These are phyloP conservation scores for Mus minutoides DNA, from an alignment of 2,797 vertebrate species.

Conservation along the genomic window DNA sequence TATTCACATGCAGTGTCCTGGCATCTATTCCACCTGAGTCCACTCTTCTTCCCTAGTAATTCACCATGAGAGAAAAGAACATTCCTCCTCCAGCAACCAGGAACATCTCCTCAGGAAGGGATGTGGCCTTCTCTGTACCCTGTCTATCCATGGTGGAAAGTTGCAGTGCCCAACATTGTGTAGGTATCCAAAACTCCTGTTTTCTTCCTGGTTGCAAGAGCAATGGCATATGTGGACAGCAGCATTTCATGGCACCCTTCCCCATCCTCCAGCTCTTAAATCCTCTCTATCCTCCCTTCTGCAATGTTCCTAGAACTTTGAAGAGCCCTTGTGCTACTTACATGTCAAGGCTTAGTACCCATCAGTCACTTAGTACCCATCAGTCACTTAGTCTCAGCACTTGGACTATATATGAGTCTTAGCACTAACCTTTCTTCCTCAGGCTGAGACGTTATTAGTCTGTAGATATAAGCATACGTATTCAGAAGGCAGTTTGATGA, in stretches of 20 bases:
- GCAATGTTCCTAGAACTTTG: background rate
- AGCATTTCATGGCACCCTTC: background rate
- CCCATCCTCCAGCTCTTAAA: background rate
- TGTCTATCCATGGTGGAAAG: background rate
- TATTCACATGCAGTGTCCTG: background rate
- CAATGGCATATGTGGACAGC: background rate
- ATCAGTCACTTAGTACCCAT: background rate
- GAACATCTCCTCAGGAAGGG: background rate
- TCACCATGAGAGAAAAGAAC: background rate
- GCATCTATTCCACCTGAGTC: background rate
- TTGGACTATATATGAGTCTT: background rate
- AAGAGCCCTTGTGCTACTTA: no score
- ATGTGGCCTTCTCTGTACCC: no score
- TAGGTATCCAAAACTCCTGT: background rate
- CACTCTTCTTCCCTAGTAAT: background rate
- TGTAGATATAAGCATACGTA: background rate
- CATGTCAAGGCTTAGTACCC: background rate
- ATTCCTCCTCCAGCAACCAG: no score
- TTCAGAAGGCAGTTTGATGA: background rate
- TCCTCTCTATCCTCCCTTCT: background rate
- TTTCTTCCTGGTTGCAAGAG: background rate
- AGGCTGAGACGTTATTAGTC: background rate
- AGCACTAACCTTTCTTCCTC: background rate
- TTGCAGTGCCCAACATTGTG: background rate
- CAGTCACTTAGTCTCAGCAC: background rate